Conservation (phyloP, 2,888 invertebrate genomes). For the Ditylenchus weischeri region DNA sequence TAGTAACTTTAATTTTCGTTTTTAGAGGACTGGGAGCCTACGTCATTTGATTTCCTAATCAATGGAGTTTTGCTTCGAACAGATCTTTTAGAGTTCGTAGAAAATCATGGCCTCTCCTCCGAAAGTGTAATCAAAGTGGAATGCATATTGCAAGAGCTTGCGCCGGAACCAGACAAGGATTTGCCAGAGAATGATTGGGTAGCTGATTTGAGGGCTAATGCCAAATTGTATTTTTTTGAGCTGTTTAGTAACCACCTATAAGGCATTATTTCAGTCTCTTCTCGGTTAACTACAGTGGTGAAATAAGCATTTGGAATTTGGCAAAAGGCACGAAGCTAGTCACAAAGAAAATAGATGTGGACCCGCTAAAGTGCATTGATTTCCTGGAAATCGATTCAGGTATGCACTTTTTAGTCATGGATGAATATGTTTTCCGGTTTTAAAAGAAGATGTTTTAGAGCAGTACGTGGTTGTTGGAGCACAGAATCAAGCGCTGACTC, state of each 20-base stretch:
- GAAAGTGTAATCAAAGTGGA: slow-evolving; percentile 85
- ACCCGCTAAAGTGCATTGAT: slow-evolving; percentile 34
- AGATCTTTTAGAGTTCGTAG: slow-evolving; percentile 48
- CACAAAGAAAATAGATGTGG: slow-evolving; percentile 28
- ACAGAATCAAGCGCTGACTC: slow-evolving; percentile 45
- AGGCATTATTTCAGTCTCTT: slow-evolving; percentile 41
- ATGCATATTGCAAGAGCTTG: slow-evolving; percentile 82
- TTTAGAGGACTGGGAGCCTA: slow-evolving; percentile 48
- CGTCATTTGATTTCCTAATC: slow-evolving; percentile 52
- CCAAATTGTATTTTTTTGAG: slow-evolving; percentile 34
- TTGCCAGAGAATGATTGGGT: slow-evolving; percentile 96
- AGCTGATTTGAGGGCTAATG: slow-evolving; percentile 68
- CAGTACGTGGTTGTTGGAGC: slow-evolving; percentile 40
- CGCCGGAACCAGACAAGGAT: slow-evolving; percentile 87
- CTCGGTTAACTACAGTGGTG: slow-evolving; percentile 52
- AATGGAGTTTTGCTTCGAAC: slow-evolving; percentile 48
- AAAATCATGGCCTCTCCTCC: slow-evolving; percentile 60
- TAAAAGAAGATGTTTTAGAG: slow-evolving; percentile 12
- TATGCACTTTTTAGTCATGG: slow-evolving; percentile 3
- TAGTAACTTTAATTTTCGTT: neutral
- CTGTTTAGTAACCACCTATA: neutral
- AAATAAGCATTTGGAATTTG: slow-evolving; percentile 44
- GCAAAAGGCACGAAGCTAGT: slow-evolving; percentile 37
- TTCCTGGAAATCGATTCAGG: slow-evolving; percentile 21
- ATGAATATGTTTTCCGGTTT: no score